Conservation (phyloP, 2,113 vertebrate genomes). For the Epinephelus moara region DNA sequence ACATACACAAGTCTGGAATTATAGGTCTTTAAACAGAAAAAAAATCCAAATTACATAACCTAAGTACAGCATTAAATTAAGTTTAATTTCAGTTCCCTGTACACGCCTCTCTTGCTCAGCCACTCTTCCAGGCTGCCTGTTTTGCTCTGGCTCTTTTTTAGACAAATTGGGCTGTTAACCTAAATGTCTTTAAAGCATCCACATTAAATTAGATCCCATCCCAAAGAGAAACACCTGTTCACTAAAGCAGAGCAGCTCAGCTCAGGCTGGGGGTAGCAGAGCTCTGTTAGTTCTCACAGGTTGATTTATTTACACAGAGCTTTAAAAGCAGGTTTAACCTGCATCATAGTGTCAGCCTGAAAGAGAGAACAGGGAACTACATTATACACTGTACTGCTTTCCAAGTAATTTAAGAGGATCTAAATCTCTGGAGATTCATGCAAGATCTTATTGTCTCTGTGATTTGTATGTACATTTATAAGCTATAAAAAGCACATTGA, state of each 20-base stretch:
- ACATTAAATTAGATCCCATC: constrained; percentile 19
- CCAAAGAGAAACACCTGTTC: constrained; percentile 13
- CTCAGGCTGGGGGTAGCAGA: background rate
- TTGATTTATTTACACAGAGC: constrained; percentile 16
- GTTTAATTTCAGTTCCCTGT: constrained; percentile 1
- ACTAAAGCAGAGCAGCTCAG: constrained; percentile 2
- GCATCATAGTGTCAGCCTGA: background rate
- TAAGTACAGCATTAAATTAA: constrained; percentile 4
- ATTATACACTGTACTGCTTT: background rate
- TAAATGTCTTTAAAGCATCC: constrained; percentile 11
- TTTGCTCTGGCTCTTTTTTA: background rate
- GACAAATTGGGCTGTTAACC: constrained; percentile 24
- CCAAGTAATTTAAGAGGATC: constrained; percentile 1
- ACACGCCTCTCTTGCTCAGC: background rate
- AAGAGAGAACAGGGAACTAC: background rate
- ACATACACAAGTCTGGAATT: background rate
- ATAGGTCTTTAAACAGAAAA: background rate
- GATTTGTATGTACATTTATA: background rate
- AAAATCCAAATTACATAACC: background rate
- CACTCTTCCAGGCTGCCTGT: background rate
- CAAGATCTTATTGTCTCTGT: background rate
- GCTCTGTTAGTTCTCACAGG: background rate
- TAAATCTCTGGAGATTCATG: background rate
- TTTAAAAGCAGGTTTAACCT: constrained; percentile 5
- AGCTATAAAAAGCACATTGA: background rate